Percentiles rank a stretch among this genome's conserved stretches.
Conservation (phyloP, 2,113 vertebrate genomes). For the Trochalopteron elliotii region DNA sequence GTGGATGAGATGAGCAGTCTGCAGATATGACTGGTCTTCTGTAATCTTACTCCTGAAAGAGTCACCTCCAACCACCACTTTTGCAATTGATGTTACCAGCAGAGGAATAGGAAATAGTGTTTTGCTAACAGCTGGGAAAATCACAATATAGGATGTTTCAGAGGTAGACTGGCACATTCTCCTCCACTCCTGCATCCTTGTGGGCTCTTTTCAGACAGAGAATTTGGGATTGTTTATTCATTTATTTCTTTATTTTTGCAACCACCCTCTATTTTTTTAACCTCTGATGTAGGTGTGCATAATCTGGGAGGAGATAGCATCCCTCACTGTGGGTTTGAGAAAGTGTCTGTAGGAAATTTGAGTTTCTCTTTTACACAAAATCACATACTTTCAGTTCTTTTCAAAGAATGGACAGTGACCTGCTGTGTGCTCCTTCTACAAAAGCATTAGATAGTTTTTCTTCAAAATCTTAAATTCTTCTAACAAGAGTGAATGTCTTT, state of each 20-base stretch:
- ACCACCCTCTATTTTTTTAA: neutral
- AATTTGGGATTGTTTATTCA: neutral
- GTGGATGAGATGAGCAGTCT: neutral
- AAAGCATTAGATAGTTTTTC: neutral
- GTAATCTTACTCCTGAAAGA: neutral
- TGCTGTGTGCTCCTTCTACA: neutral
- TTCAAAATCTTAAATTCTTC: neutral
- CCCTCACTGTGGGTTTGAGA: neutral
- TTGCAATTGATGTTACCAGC: neutral
- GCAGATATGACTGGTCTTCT: neutral
- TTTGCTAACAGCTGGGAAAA: neutral
- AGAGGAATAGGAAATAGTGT: neutral
- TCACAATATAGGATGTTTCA: neutral
- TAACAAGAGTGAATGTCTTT: neutral
- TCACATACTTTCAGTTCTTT: neutral
- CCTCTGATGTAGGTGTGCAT: neutral
- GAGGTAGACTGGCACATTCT: no score
- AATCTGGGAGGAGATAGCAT: neutral
- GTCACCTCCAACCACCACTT: neutral
- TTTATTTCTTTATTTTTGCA: neutral
- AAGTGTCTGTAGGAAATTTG: neutral
- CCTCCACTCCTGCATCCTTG: accelerated
- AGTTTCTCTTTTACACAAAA: neutral
- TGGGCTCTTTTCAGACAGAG: neutral
- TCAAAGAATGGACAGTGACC: neutral